Evolutionary conservation across 1,140 invertebrate species (phyloP), one percentile per base, ranked within the genome.

Genomic region (Atta texana): DNA sequence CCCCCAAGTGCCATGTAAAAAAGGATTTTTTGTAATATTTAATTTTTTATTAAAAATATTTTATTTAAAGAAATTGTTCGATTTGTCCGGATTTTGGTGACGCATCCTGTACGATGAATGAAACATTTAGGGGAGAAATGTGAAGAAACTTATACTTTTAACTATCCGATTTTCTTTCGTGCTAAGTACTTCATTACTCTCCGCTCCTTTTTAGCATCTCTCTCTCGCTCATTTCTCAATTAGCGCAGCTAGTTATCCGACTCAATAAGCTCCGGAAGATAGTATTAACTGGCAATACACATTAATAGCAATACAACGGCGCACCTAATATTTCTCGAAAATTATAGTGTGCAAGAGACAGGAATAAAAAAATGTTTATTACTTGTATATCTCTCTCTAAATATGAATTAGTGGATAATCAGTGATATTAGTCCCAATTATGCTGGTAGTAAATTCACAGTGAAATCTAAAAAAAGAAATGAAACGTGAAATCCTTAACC

Each of bases 261-360:
- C 85, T 91, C 92, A 89, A 87, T 69, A 77, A 39, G 85, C 91
- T 92, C 92, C 91, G 93, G 92, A 92, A 92, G 91, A 69, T 75
- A 82, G 90, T 82, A 76, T 90, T 87, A 71, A 88, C 88, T 86
- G 87, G 55, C 87, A 87, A 91, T 89, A 88, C 80, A 88, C 80
- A 77, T 77, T 80, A 61, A 39, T 6, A 8, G 34, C 34, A 7
- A 39, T 39, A 8, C 72, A 64, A 34, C 64, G 64, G 10, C 64
- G 12, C 64, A 49, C 64, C 64, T 91, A 92, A 89, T 72, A 91
- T 92, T 91, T 90, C 66, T 90, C 87, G 80, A 91, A 66, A 92
- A 57, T 34, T 66, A 6, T 64, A 3, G 2, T 3, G 18, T 66
- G 3, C 28, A 34, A 53, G 14, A 55, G 5, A 57, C 34, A n/a